phyloP scores from a whole-genome alignment of 2,797 vertebrate genomes.

The Sarcophilus harrisii region DNA sequence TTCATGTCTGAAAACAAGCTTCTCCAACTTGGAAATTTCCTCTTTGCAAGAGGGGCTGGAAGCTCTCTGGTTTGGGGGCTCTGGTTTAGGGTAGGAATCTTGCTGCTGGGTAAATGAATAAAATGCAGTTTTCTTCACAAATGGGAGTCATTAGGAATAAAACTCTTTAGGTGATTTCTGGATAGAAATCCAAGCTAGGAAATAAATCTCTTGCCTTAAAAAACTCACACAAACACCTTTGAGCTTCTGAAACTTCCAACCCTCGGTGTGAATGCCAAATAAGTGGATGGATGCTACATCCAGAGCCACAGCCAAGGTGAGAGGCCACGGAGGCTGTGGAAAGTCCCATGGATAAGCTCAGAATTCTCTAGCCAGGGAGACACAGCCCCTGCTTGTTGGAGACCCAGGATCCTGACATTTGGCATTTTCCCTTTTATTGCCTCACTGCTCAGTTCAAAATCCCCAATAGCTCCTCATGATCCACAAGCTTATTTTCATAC shows the following conservation, averaged over 20 bases:
- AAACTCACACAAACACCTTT: neutral
- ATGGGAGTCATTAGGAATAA: neutral
- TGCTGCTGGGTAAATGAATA: neutral
- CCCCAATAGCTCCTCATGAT: neutral
- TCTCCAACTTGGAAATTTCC: constrained; percentile 57
- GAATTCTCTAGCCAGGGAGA: neutral
- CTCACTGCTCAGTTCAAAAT: neutral
- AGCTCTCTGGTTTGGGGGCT: neutral
- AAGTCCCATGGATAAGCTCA: neutral
- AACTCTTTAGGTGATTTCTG: neutral
- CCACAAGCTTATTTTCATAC: neutral
- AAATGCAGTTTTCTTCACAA: neutral
- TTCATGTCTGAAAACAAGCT: constrained; percentile 52
- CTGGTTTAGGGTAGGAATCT: neutral
- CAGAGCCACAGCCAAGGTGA: neutral
- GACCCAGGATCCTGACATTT: neutral
- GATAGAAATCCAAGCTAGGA: neutral
- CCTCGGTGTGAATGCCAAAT: neutral
- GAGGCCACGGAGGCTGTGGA: neutral
- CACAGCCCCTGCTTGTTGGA: neutral
- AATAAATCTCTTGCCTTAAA: neutral
- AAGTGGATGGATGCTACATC: neutral
- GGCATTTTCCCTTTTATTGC: neutral
- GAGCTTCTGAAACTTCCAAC: neutral
- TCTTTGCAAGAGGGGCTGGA: constrained; percentile 21